Conservation (phyloP, 2,797 vertebrate species). For the Tangara arthus region DNA sequence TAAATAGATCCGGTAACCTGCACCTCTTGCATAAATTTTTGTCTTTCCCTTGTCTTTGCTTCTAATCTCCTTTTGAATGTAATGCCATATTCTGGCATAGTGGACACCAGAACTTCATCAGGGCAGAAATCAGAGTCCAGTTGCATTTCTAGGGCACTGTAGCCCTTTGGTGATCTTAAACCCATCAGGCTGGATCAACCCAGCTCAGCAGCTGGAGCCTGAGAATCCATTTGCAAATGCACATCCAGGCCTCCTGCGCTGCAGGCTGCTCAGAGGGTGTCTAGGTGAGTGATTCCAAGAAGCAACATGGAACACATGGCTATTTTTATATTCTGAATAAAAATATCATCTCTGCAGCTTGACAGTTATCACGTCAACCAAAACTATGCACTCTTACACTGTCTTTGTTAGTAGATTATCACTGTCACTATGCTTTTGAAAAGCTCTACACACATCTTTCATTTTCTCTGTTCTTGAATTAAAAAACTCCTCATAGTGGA, state of each 20-base stretch:
- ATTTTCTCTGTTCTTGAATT: background rate
- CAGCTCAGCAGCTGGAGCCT: background rate
- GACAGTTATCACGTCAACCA: background rate
- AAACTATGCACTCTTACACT: background rate
- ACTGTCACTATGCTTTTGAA: background rate
- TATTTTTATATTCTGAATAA: background rate
- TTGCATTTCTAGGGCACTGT: background rate
- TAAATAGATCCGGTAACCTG: fast-evolving
- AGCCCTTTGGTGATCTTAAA: background rate
- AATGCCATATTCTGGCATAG: background rate
- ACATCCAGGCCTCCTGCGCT: background rate
- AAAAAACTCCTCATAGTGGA: background rate
- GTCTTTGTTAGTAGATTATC: background rate
- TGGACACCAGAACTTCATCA: background rate
- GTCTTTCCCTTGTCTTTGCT: background rate
- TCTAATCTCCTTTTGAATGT: background rate
- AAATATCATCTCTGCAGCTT: background rate
- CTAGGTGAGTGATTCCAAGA: background rate
- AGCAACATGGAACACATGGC: background rate
- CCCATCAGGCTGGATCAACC: background rate
- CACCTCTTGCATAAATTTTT: background rate
- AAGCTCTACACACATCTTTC: background rate
- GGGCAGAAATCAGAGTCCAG: background rate
- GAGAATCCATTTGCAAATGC: background rate
- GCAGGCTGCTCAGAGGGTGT: background rate